Conservation (phyloP, 2,113 vertebrate species). For the Cyrtonyx montezumae region DNA sequence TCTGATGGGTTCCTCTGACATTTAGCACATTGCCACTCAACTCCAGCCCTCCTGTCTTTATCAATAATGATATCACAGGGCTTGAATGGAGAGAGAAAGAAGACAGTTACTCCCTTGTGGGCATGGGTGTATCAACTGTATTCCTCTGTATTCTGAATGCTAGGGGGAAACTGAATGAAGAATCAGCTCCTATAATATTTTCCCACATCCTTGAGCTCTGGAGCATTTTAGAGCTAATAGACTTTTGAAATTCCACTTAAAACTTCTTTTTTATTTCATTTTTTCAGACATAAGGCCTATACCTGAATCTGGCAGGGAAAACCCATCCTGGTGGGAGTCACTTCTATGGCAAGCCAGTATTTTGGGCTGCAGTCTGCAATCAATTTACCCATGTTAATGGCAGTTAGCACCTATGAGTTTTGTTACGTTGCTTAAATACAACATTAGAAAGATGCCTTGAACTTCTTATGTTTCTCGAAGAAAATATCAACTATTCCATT, state of each 20-base stretch:
- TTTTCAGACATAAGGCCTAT: not conserved
- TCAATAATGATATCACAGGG: not conserved
- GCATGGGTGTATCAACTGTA: not conserved
- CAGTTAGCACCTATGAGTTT: not conserved
- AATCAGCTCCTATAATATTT: not conserved
- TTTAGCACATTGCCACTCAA: not conserved
- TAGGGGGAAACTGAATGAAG: not conserved
- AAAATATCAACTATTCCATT: not conserved
- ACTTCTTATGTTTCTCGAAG: not conserved
- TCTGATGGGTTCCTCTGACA: not conserved
- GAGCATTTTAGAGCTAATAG: not conserved
- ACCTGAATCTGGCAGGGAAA: not conserved
- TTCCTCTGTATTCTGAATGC: not conserved
- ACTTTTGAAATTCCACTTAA: not conserved
- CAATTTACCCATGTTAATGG: not conserved
- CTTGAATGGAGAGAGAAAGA: accelerated
- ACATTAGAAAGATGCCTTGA: not conserved
- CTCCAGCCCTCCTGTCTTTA: not conserved
- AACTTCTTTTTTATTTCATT: not conserved
- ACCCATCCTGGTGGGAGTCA: not conserved
- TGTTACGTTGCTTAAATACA: not conserved
- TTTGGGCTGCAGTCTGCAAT: not conserved
- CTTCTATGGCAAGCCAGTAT: not conserved
- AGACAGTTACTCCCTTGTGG: not conserved
- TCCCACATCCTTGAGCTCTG: not conserved